These are phyloP conservation scores for Yponomeuta evonymella DNA, from an alignment of 2,888 invertebrate species.

Conservation along the genomic window DNA sequence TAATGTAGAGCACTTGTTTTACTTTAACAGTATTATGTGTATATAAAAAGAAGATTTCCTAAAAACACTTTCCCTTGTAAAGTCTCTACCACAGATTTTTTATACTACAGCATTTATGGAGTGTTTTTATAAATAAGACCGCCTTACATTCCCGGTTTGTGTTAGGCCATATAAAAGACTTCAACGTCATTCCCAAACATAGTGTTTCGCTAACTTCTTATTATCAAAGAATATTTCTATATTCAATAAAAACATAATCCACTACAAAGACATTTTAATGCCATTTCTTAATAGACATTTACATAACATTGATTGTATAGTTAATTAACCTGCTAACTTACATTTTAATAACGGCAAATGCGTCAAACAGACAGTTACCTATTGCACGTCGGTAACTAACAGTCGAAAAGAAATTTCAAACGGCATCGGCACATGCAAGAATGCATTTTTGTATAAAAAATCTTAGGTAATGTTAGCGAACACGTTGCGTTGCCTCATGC, in stretches of 20 bases:
- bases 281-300: neutral
- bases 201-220: neutral
- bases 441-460: neutral
- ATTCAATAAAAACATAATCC: too few species aligned
- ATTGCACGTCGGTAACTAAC: neutral
- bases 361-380: neutral
- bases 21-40: too few species aligned
- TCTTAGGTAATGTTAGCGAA: neutral
- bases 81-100: neutral
- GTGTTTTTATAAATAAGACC: neutral
- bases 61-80: too few species aligned
- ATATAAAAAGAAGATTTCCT: too few species aligned
- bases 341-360: neutral
- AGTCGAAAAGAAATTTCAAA: neutral
- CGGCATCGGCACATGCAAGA: neutral
- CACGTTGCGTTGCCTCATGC: neutral
- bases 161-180: slow-evolving; percentile 6
- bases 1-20: too few species aligned
- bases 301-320: neutral
- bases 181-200: slow-evolving; percentile 1
- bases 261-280: too few species aligned
- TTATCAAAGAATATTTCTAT: too few species aligned
- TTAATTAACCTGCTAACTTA: neutral
- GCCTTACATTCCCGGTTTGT: neutral
- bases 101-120: neutral